A percentile compares a stretch with the other conserved stretches of the same genome.
These are phyloP conservation scores for Poeciliopsis prolifica DNA, from an alignment of 2,113 vertebrate species.

Conservation along the genomic window DNA sequence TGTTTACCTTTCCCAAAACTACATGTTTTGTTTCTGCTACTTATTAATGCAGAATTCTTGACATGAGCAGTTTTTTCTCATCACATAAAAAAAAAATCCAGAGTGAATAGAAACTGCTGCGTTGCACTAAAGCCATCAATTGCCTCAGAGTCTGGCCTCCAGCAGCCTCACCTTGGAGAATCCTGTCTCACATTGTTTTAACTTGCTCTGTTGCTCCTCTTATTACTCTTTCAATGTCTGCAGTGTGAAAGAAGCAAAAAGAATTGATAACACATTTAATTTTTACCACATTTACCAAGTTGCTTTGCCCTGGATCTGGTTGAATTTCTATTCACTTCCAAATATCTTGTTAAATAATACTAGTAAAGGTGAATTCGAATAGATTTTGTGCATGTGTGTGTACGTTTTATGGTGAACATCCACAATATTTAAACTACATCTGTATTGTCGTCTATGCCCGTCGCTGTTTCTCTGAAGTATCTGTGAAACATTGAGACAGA, in stretches of 20 bases:
- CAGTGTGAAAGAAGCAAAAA: neutral
- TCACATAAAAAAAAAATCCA: constrained; percentile 4
- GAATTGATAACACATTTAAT: neutral
- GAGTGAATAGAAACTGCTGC: constrained; percentile 16
- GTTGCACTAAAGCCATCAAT: constrained; percentile 27
- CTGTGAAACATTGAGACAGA: neutral
- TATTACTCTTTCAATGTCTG: constrained; percentile 34
- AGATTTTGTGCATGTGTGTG: no score
- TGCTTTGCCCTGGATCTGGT: neutral
- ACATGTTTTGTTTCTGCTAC: neutral
- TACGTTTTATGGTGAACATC: no score
- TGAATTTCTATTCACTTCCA: neutral
- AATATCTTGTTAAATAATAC: no score
- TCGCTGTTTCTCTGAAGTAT: neutral
- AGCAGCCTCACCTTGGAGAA: constrained; percentile 46
- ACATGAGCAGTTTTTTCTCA: constrained; percentile 17
- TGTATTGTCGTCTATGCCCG: neutral
- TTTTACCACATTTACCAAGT: neutral
- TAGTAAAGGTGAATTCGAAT: no score
- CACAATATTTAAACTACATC: neutral
- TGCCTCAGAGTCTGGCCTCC: constrained; percentile 27
- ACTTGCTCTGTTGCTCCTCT: constrained; percentile 51
- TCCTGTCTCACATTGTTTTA: constrained; percentile 42
- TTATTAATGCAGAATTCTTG: constrained; percentile 1
- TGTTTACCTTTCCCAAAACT: no score